These are phyloP conservation scores for Agrilus cyanescens DNA, from an alignment of 2,888 invertebrate species.

Conservation along the genomic window DNA sequence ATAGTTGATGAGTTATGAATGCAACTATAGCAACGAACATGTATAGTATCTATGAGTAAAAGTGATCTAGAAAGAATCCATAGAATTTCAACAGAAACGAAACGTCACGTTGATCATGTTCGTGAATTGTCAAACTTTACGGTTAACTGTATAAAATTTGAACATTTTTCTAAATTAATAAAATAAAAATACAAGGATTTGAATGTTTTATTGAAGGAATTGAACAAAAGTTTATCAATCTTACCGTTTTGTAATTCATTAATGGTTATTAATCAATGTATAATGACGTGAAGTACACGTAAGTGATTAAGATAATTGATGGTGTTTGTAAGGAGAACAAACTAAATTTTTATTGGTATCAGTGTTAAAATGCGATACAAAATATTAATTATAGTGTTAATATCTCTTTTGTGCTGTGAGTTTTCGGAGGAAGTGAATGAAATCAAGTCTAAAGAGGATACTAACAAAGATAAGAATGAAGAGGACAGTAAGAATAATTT, in stretches of 20 bases:
- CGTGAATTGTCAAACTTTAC: conserved; percentile 1
- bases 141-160: not conserved
- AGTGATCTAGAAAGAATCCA: no score
- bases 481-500: conserved; percentile 24
- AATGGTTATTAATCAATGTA: not conserved
- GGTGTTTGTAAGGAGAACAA: conserved; percentile 1
- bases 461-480: conserved; percentile 13
- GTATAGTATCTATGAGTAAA: no score
- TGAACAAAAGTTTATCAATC: no score
- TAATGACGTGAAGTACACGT: conserved; percentile 23
- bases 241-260: no score
- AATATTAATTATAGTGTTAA: conserved; percentile 19
- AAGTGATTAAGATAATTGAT: conserved; percentile 18
- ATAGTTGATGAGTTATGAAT: no score
- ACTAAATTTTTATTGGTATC: not conserved
- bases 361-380: conserved; percentile 19
- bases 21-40: no score
- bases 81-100: no score
- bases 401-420: conserved; percentile 26
- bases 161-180: conserved; percentile 1
- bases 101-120: not conserved
- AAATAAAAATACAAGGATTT: not conserved
- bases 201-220: no score
- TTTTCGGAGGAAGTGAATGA: conserved; percentile 23
- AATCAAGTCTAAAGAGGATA: conserved; percentile 22